Evolutionary conservation across 1,140 invertebrate genomes (phyloP), one percentile per base, ranked within the genome.

Genomic region (Augochlora pura): DNA sequence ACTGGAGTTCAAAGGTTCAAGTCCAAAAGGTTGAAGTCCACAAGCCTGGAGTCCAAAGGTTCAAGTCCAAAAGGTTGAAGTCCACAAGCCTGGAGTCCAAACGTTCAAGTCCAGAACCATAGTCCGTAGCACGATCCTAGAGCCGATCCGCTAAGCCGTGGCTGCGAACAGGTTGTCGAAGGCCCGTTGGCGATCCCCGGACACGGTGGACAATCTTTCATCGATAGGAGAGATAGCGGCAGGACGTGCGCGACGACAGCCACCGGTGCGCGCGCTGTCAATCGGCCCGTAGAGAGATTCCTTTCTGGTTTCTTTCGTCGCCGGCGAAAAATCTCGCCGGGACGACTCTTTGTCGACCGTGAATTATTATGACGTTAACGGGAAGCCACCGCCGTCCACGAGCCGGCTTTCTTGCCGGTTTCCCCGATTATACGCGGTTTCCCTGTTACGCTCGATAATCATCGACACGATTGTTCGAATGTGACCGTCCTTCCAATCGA

Each of bases 141-240:
- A 32, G 39, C 39, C 6, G 42, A 2, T 46, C 42, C 10, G 10
- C 12, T 46, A 3, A 46, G 42, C 12, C 42, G 42, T 10, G 10
- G 10, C 42, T 46, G 78, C 8, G 90, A 92, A 90, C 91, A 90
- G 89, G 91, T 92, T 91, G 87, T 91, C 90, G 85, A 86, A 73
- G 77, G 49, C 77, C 60, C 80, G 80, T 82, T n/a, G 21, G 80
- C 77, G 18, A n/a, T 57, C 7, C n/a, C n/a, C 81, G 67, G 77
- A 85, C 86, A 83, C 25, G 27, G 27, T n/a, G 54, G 63, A 71
- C 65, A 52, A 74, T 86, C 49, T 46, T 67, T 82, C 70, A 27
- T 69, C 70, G 77, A 72, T 72, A 57, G 80, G 86, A 81, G 63
- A 82, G 86, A 86, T 86, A 84, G 76, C 72, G 73, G 32, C 69